Percentiles rank a stretch among this genome's conserved stretches.
phyloP scores from a whole-genome alignment of 2,113 vertebrate genomes.

The Cololabis saira region DNA sequence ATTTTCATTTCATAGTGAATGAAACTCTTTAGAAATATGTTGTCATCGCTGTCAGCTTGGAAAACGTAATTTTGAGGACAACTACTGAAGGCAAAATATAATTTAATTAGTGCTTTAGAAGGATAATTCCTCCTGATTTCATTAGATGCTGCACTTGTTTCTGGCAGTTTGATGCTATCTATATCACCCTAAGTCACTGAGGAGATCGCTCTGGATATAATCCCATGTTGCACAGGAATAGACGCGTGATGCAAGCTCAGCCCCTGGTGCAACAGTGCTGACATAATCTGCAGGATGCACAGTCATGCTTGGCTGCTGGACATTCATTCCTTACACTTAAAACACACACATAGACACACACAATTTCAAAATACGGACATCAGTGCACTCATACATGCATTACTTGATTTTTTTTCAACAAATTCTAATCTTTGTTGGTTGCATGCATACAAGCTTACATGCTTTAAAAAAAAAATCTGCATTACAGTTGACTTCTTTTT shows the following conservation, averaged over 20 bases:
- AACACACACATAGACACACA: background rate
- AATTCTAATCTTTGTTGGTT: background rate
- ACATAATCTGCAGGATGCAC: slow-evolving; percentile 60
- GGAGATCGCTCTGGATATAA: slow-evolving; percentile 60
- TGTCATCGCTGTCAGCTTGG: background rate
- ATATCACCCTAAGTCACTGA: slow-evolving; percentile 48
- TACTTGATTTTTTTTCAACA: background rate
- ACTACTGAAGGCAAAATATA: slow-evolving; percentile 39
- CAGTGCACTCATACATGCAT: background rate
- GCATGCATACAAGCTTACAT: background rate
- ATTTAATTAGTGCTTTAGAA: slow-evolving; percentile 50
- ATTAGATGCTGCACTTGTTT: slow-evolving; percentile 40
- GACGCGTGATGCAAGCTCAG: slow-evolving; percentile 51
- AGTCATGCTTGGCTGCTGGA: slow-evolving; percentile 51
- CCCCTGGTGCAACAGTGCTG: slow-evolving; percentile 27
- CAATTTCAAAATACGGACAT: background rate
- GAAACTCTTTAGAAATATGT: too few species aligned
- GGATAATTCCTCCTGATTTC: slow-evolving; percentile 41
- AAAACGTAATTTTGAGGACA: background rate
- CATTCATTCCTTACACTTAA: background rate
- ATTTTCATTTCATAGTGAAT: too few species aligned
- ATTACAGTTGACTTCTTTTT: background rate
- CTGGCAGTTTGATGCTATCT: slow-evolving; percentile 51
- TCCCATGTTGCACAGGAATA: slow-evolving; percentile 68
- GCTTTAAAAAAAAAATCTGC: background rate